Conservation (phyloP, 2,888 invertebrate species). For the Drosophila kambysellisi region DNA sequence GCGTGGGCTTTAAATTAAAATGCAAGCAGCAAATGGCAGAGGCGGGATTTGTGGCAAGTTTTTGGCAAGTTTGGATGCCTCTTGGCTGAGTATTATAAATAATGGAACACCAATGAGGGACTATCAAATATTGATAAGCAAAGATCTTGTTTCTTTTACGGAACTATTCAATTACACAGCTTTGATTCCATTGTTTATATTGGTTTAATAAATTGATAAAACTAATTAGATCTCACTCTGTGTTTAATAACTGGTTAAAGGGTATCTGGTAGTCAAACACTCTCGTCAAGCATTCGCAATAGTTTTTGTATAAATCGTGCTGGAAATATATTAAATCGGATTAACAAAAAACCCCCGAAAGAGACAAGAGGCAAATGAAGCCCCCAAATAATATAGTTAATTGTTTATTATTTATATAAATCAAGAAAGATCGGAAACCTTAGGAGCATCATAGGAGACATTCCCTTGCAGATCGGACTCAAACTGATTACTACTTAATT, state of each 20-base stretch:
- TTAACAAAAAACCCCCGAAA: neutral
- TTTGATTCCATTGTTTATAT: neutral
- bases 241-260: neutral
- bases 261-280: neutral
- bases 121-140: neutral
- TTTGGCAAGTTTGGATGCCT: neutral
- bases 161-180: neutral
- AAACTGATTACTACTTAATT: neutral
- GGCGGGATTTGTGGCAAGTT: slow-evolving; percentile 31
- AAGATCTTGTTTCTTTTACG: neutral
- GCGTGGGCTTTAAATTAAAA: slow-evolving; percentile 45
- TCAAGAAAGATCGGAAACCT: neutral
- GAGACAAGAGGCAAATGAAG: neutral
- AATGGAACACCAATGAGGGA: slow-evolving; percentile 22
- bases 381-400: neutral
- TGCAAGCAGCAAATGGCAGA: slow-evolving; percentile 27
- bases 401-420: neutral
- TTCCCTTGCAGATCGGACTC: neutral
- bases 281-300: neutral
- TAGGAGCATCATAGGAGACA: neutral
- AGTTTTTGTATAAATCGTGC: neutral
- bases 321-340: neutral
- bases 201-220: neutral
- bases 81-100: slow-evolving; percentile 37
- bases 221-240: neutral